These are phyloP conservation scores for Idaea dimidiata DNA, from an alignment of 2,888 invertebrate species.

Conservation along the genomic window DNA sequence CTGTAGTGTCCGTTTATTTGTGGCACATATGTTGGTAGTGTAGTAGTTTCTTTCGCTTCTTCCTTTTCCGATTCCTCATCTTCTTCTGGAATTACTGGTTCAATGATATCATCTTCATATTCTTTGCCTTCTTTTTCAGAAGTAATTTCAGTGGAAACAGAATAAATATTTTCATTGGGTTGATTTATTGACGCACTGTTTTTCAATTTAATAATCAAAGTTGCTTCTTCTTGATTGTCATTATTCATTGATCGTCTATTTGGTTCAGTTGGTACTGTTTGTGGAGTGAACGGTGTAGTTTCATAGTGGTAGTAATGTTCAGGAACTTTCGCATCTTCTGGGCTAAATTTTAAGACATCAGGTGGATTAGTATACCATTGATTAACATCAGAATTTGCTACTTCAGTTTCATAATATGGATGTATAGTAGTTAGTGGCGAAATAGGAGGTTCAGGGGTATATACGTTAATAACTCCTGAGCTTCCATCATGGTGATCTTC, in stretches of 20 bases:
- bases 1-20: slow-evolving; percentile 71
- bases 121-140: background rate
- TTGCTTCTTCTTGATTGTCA: slow-evolving; percentile 28
- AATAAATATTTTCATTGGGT: background rate
- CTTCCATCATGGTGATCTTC: slow-evolving; percentile 69
- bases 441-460: slow-evolving; percentile 25
- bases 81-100: slow-evolving; percentile 14
- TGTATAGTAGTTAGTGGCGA: slow-evolving; percentile 38
- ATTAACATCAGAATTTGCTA: slow-evolving; percentile 36
- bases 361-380: slow-evolving; percentile 46
- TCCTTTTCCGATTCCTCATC: slow-evolving; percentile 13
- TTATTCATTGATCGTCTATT: slow-evolving; percentile 28
- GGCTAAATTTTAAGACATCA: slow-evolving; percentile 61
- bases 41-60: slow-evolving; percentile 33
- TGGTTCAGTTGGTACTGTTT: slow-evolving; percentile 27
- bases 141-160: background rate
- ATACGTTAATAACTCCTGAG: slow-evolving; percentile 55
- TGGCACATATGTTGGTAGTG: slow-evolving; percentile 55
- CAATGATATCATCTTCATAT: background rate
- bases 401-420: slow-evolving; percentile 42
- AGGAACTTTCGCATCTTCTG: slow-evolving; percentile 68
- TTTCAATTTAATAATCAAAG: slow-evolving; percentile 42
- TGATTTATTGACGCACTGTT: slow-evolving; percentile 18
- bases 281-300: slow-evolving; percentile 23
- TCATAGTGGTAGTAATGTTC: slow-evolving; percentile 45